phyloP scores from a whole-genome alignment of 2,888 invertebrate genomes.

The Empis stercorea region DNA sequence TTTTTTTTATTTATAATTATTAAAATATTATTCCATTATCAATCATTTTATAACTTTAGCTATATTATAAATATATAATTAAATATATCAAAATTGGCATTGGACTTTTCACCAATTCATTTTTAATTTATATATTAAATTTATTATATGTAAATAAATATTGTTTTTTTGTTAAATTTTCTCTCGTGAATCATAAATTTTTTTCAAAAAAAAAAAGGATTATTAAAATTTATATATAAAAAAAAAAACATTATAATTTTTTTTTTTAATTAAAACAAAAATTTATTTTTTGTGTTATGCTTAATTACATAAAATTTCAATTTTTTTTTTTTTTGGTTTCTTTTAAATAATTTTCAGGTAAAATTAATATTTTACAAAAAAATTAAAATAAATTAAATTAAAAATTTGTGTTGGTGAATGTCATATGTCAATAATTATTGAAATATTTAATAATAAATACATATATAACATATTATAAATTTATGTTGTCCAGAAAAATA shows the following conservation, averaged over 20 bases:
- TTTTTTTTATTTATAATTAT: no score
- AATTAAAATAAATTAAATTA: constrained; percentile 4
- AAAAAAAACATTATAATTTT: constrained; percentile 2
- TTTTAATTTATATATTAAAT: constrained; percentile 3
- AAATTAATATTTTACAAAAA: constrained; percentile 3
- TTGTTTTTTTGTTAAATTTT: neutral
- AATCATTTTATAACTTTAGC: no score
- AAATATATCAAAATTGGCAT: constrained; percentile 9
- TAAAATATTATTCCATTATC: no score
- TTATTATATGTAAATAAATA: neutral
- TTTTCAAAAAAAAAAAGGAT: neutral
- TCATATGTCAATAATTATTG: constrained; percentile 16
- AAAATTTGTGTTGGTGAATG: constrained; percentile 18
- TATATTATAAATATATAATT: no score
- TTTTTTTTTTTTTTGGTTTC: neutral
- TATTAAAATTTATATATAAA: neutral
- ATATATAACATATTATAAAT: no score
- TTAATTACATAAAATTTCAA: neutral
- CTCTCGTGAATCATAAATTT: neutral
- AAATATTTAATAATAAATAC: constrained; percentile 9
- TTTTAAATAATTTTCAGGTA: neutral
- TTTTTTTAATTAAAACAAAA: neutral
- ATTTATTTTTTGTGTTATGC: neutral
- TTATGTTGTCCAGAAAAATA: constrained; percentile 2
- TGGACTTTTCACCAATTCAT: constrained; percentile 16